These are phyloP conservation scores for Lepidotrigona ventralis DNA, from an alignment of 1,140 invertebrate genomes.

Conservation along the genomic window DNA sequence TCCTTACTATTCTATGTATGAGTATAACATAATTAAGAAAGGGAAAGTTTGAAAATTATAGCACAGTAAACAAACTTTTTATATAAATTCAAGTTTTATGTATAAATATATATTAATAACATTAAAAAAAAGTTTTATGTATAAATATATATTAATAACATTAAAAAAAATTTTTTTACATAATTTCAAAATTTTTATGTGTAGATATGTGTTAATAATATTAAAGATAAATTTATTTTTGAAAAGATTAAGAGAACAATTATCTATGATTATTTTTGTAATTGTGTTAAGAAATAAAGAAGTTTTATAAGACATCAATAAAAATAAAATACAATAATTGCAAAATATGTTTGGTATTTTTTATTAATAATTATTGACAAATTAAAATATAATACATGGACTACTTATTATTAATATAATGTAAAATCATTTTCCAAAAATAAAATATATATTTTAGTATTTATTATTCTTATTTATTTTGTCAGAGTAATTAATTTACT, in stretches of 20 bases:
- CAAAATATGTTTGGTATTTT: conserved; percentile 25
- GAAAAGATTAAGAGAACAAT: background rate
- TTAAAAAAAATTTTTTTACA: background rate
- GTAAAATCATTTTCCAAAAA: conserved; percentile 23
- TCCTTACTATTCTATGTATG: conserved; percentile 36
- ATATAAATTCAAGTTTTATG: background rate
- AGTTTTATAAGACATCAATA: background rate
- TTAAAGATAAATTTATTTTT: background rate
- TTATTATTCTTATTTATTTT: conserved; percentile 18
- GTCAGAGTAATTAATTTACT: conserved; percentile 28
- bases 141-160: background rate
- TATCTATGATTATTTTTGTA: background rate
- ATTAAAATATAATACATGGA: conserved; percentile 32
- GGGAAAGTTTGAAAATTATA: conserved; percentile 36
- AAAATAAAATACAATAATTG: conserved; percentile 22
- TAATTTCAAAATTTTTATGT: background rate
- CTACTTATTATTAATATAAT: conserved; percentile 7
- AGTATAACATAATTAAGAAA: conserved; percentile 48
- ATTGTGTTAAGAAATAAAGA: conserved; percentile 14
- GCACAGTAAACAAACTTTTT: background rate
- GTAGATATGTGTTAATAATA: background rate
- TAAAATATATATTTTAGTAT: conserved; percentile 29
- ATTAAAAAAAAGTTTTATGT: background rate
- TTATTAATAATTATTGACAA: conserved; percentile 32
- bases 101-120: background rate